Percentiles rank a stretch among this genome's conserved stretches.
phyloP scores from a whole-genome alignment of 2,113 vertebrate species.

The Aramus guarauna region DNA sequence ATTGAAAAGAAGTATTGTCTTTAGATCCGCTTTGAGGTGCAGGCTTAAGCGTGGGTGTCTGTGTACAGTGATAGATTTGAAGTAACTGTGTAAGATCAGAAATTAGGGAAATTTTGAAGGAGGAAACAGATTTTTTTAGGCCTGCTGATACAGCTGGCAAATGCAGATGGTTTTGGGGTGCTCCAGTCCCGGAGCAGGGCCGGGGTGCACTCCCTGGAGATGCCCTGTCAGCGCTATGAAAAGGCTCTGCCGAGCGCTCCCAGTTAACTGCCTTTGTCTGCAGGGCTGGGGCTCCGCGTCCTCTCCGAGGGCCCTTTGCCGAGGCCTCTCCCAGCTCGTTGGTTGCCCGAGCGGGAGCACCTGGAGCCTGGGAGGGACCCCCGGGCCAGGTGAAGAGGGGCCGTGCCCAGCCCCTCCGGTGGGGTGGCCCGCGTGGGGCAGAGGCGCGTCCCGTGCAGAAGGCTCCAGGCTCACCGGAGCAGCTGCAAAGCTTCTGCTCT shows the following conservation, averaged over 20 bases:
- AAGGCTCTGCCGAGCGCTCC: not conserved
- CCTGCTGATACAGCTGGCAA: not conserved
- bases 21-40: not conserved
- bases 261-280: not conserved
- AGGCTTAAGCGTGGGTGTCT: too few species aligned
- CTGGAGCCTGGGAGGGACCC: not conserved
- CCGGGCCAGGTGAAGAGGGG: not conserved
- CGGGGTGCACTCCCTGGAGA: not conserved
- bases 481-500: not conserved
- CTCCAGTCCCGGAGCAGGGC: not conserved
- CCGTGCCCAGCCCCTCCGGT: rapidly evolving
- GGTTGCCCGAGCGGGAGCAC: not conserved
- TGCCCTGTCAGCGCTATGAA: not conserved
- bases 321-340: not conserved
- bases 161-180: too few species aligned
- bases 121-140: not conserved
- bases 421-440: not conserved
- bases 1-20: not conserved
- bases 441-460: too few species aligned
- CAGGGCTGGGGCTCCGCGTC: not conserved
- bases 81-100: not conserved
- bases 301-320: not conserved
- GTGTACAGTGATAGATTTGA: not conserved
- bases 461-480: rapidly evolving
- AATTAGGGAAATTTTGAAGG: not conserved